A percentile compares a stretch with the other conserved stretches of the same genome.
Conservation (phyloP, 2,113 vertebrate species). For the Cheilinus undulatus region DNA sequence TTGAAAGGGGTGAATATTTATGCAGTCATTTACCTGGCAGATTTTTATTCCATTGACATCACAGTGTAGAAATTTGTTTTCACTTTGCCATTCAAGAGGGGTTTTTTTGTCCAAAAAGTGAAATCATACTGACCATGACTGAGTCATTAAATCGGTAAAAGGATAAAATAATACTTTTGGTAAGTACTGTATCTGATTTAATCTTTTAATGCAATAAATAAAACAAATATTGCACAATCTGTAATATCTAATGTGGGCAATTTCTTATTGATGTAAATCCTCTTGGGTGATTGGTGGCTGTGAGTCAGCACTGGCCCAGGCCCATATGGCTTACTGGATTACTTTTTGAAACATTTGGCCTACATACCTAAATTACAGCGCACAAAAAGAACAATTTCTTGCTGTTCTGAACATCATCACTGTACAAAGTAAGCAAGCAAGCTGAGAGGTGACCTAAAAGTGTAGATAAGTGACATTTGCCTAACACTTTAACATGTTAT, state of each 20-base stretch:
- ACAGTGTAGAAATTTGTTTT: too few species aligned
- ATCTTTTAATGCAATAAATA: too few species aligned
- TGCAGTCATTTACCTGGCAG: too few species aligned
- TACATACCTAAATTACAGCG: constrained; percentile 55
- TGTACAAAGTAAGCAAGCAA: neutral
- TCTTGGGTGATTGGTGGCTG: constrained; percentile 29
- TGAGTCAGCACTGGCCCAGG: constrained; percentile 32
- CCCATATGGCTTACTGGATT: constrained; percentile 55
- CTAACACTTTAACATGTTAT: too few species aligned
- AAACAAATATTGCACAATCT: neutral
- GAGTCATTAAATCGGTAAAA: too few species aligned
- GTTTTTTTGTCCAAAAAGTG: too few species aligned
- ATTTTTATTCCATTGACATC: too few species aligned
- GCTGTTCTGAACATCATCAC: neutral
- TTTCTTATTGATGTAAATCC: constrained; percentile 42
- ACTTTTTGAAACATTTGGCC: constrained; percentile 45
- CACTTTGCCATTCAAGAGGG: too few species aligned
- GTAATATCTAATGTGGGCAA: neutral
- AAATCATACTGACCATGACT: too few species aligned
- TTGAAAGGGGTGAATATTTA: too few species aligned
- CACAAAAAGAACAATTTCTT: constrained; percentile 6
- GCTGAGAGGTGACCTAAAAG: neutral
- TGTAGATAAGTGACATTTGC: neutral
- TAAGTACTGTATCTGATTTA: too few species aligned
- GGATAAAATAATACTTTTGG: too few species aligned